Evolutionary conservation across 2,888 invertebrate genomes (phyloP), one percentile per base, ranked within the genome.

Genomic region (Miltochrista miniata): DNA sequence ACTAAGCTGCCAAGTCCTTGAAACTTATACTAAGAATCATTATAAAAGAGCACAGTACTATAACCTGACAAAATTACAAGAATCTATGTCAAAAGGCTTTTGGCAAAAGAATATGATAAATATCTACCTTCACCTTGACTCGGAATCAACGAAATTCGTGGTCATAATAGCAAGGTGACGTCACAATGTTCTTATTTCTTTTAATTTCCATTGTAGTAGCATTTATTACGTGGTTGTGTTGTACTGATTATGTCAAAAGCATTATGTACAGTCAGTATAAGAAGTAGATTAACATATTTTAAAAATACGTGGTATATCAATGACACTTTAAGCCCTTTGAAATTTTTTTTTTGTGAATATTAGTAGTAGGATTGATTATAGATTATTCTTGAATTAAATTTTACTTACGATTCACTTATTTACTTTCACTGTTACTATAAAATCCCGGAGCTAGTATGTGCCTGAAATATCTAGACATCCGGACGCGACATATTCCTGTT

Each of bases 121-220:
- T 48, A 59, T 51, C 49, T 59, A 59, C 71, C 66, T 67, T 77
- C 60, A 65, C 78, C 76, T 80, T 78, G 78, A 42, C 51, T 62
- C 59, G 48, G 47, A 64, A 56, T 56, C 57, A 53, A 58, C 63
- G 35, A 39, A 14, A 39, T 52, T 79, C 81, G 80, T 70, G 80
- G 79, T 74, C 78, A 34, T 14, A 34, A 56, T 72, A 71, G 65
- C 66, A 56, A 7, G 59, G 62, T 67, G 68, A 72, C 72, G 67
- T 70, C 72, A 70, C 31, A 8, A 55, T 65, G 55, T 48, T 56
- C 56, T 36, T 51, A 36, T 64, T 68, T 73, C 74, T 75, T 65
- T 18, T 18, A 18, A 38, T 38, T 38, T 15, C 14, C 36, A 36
- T 66, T 52, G 59, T 24, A 24, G 18, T 24, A 24, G 18, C 5